A percentile compares a stretch with the other conserved stretches of the same genome.
Conservation (phyloP, 2,113 vertebrate genomes). For the rabbit (Oryctolagus cuniculus) region mOryCun1.1 NC_091434.1:169498001-169498500, state of each 20-base stretch:
- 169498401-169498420: not conserved
- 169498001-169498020: too few relatives aligned
- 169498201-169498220: not conserved
- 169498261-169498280: not conserved
- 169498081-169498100: not conserved
- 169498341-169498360: not conserved
- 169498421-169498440: not conserved
- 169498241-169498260: not conserved
- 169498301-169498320: not conserved
- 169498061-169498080: not conserved
- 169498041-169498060: not conserved
- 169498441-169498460: not conserved
- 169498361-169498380: not conserved
- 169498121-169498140: not conserved
- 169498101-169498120: not conserved
- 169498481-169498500: not conserved
- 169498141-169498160: not conserved
- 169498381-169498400: not conserved
- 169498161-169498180: not conserved
- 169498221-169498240: not conserved
- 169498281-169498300: not conserved
- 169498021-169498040: too few relatives aligned
- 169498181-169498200: not conserved
- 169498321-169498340: not conserved
- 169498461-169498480: not conserved